A percentile compares a stretch with the other conserved stretches of the same genome.
phyloP scores from a whole-genome alignment of 2,113 vertebrate species.

The Strigops habroptila region DNA sequence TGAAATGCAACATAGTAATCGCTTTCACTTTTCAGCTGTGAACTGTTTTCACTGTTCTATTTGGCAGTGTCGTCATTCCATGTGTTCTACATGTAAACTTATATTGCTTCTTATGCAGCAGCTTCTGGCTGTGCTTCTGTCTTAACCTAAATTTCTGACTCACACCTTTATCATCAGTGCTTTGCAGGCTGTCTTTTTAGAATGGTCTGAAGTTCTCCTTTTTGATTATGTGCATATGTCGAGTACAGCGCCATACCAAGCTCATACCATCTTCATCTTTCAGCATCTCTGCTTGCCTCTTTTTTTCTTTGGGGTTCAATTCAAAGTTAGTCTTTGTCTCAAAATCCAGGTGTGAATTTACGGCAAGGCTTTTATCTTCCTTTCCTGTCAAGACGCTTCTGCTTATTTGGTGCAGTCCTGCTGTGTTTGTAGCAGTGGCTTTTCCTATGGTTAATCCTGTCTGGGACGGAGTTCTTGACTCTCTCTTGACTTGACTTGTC shows the following conservation, averaged over 20 bases:
- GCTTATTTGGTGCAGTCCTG: neutral
- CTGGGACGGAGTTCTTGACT: neutral
- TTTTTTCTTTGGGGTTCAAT: neutral
- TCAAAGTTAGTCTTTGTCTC: neutral
- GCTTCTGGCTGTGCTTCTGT: conserved; percentile 27
- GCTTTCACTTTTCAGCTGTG: neutral
- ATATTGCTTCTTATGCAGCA: neutral
- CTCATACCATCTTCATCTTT: neutral
- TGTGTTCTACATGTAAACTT: neutral
- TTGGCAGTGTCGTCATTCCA: neutral
- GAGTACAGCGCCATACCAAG: neutral
- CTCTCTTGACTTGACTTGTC: neutral
- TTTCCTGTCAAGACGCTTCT: neutral
- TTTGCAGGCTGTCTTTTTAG: conserved; percentile 2
- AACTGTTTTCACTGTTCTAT: neutral
- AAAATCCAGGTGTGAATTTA: neutral
- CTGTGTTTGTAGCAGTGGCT: neutral
- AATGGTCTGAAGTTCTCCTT: neutral
- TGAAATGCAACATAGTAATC: neutral
- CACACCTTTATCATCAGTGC: neutral
- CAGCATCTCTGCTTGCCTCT: neutral
- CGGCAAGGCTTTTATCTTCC: neutral
- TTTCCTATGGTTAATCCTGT: neutral
- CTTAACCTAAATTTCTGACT: neutral
- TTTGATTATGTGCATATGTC: neutral